Evolutionary conservation across 2,113 vertebrate species (phyloP), one percentile per base, ranked within the genome.

Genomic region (human (Homo sapiens)): DNA sequence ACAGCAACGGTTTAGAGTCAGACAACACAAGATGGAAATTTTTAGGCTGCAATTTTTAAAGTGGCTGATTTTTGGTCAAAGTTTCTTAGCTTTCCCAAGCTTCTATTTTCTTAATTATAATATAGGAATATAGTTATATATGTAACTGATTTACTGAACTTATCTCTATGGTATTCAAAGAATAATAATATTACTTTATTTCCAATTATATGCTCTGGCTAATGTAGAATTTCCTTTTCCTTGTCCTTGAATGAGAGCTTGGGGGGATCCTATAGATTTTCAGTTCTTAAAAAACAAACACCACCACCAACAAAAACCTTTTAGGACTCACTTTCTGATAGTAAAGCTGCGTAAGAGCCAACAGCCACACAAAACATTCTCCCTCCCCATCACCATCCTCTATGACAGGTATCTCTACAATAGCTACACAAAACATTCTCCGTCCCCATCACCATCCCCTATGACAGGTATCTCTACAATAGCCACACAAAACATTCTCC

Each of bases 1-100:
- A 87, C 35, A 93, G 16, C 40, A 79, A 38, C 9, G 18, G 17
- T 40, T 55, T 32, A 70, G 73, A 30, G 25, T 84, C 22, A 96
- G 11, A 73, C 7, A 3, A 7, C 18, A 52, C 0, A 2, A 17
- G 22, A 76, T 30, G 90, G 94, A 7, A 55, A 70, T 27, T 87
- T 92, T 91, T 61, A 50, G 88, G 17, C 27, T 70, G 32, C 38
- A 35, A 76, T 88, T 95, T 97, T 35, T 40, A 95, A 75, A 78
- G 9, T 66, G n/a, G 27, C 6, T 80, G 38, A 57, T 11, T 20
- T 18, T 86, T 18, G 22, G 61, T 6, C 20, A 27, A n/a, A 43
- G 22, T 66, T 86, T 93, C 40, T 27, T 61, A 52, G 57, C 6
- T 59, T 91, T 55, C 57, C 48, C 59, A 68, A 32, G 27, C 8